Conservation (phyloP, 2,888 invertebrate genomes). For the Argyra leucocephala region DNA sequence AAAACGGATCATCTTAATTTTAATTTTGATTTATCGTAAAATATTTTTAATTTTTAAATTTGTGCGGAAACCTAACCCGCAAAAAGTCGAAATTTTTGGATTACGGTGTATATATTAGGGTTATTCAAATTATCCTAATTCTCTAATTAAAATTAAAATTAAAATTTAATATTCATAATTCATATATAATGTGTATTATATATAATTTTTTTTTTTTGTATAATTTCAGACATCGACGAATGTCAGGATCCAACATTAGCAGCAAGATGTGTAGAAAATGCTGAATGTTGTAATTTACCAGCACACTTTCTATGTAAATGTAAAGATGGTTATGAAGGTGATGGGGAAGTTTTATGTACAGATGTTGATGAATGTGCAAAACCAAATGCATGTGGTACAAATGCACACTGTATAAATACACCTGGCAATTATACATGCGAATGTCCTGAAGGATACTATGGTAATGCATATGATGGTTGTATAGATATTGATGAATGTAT, state of each 20-base stretch:
- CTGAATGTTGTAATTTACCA: conserved; percentile 89
- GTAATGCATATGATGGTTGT: conserved; percentile 73
- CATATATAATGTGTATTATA: too few species aligned
- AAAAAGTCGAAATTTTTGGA: too few species aligned
- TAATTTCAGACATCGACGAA: conserved; percentile 75
- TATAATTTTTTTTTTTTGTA: conserved; percentile 12
- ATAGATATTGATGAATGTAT: conserved; percentile 77
- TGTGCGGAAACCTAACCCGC: too few species aligned
- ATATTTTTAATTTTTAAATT: too few species aligned
- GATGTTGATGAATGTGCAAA: conserved; percentile 82
- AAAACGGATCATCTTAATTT: too few species aligned
- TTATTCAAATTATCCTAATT: too few species aligned
- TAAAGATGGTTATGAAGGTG: conserved; percentile 79
- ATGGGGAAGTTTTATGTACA: conserved; percentile 78
- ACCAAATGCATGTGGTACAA: conserved; percentile 70
- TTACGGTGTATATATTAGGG: too few species aligned
- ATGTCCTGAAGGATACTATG: conserved; percentile 72
- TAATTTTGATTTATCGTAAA: too few species aligned
- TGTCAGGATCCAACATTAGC: conserved; percentile 79
- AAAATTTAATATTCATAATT: too few species aligned
- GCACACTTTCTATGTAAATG: conserved; percentile 93
- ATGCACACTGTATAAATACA: conserved; percentile 71
- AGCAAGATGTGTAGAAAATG: conserved; percentile 77
- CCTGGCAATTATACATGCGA: conserved; percentile 81
- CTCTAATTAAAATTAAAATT: too few species aligned